A percentile compares a stretch with the other conserved stretches of the same genome.
These are phyloP conservation scores for Protosalanx chinensis DNA, from an alignment of 2,797 vertebrate genomes.

Conservation along the genomic window DNA sequence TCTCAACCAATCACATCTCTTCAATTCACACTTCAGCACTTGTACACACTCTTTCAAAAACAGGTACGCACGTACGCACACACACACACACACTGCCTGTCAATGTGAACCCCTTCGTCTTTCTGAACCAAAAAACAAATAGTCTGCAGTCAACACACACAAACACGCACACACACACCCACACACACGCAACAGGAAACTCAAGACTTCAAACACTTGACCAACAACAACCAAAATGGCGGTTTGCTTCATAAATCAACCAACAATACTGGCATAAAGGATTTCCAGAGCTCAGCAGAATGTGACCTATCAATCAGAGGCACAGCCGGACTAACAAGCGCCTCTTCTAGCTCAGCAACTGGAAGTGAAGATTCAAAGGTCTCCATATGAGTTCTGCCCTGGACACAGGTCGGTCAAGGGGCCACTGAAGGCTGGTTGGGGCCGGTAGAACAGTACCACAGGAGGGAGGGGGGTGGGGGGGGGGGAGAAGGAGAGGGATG, in stretches of 20 bases:
- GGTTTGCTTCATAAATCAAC: neutral
- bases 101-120: neutral
- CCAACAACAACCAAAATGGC: no score
- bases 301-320: no score
- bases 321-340: neutral
- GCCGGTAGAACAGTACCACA: neutral
- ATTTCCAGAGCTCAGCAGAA: neutral
- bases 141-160: neutral
- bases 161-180: neutral
- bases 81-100: slow-evolving; percentile 4
- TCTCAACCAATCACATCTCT: slow-evolving; percentile 26
- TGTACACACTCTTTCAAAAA: slow-evolving; percentile 1
- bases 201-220: neutral
- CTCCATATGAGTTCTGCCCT: neutral
- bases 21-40: slow-evolving; percentile 13
- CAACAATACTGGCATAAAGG: neutral
- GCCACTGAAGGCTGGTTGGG: neutral
- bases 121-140: no score
- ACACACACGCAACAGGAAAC: neutral
- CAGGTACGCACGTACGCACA: neutral
- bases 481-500: neutral
- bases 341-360: neutral
- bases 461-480: neutral
- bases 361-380: neutral
- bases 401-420: no score